These are phyloP conservation scores for Tylochromis polylepis DNA, from an alignment of 2,113 vertebrate species.

Conservation along the genomic window DNA sequence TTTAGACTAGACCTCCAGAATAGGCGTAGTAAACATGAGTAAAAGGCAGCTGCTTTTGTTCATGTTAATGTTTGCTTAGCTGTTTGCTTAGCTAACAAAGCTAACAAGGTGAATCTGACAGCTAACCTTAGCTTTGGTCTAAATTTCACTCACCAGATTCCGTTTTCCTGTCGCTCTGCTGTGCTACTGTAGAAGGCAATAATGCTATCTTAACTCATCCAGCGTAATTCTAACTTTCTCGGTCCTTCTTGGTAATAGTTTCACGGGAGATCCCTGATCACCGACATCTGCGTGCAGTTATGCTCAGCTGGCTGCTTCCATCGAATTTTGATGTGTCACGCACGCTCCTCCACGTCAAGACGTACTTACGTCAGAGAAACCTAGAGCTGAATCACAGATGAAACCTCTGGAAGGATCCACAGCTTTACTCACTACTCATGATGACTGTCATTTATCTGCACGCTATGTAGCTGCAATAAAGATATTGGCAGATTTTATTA, in stretches of 20 bases:
- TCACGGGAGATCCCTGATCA: neutral
- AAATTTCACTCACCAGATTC: constrained; percentile 36
- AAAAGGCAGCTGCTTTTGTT: neutral
- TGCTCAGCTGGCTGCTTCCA: constrained; percentile 1
- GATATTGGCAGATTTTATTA: neutral
- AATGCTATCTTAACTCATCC: neutral
- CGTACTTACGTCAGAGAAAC: neutral
- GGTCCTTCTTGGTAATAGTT: neutral
- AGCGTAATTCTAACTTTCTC: fast-evolving
- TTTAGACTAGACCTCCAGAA: neutral
- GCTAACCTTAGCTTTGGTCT: neutral
- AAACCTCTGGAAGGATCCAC: constrained; percentile 9
- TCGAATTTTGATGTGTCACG: constrained; percentile 38
- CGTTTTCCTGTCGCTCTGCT: neutral
- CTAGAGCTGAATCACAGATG: neutral
- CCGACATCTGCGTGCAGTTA: neutral
- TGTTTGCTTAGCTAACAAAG: neutral
- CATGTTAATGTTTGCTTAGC: neutral
- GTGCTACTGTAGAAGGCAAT: neutral
- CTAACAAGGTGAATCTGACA: neutral
- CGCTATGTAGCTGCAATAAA: neutral
- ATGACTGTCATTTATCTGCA: neutral
- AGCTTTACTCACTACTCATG: neutral
- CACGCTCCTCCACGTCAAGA: neutral
- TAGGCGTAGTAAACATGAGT: neutral